Evolutionary conservation across 2,888 invertebrate genomes (phyloP), one percentile per base, ranked within the genome.

Genomic region (Anoncus sp.): DNA sequence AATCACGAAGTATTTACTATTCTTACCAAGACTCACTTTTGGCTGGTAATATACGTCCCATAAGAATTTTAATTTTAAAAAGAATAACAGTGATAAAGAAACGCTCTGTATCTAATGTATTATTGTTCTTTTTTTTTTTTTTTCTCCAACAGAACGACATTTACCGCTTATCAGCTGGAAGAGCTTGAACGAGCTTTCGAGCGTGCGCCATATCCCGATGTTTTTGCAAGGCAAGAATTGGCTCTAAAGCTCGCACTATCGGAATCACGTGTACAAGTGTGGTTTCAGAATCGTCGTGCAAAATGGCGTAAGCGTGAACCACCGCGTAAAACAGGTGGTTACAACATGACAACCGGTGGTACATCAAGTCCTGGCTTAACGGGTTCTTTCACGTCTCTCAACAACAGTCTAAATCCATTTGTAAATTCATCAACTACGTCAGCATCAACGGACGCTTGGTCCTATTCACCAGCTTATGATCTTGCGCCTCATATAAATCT

Each of bases 261-360:
- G 85, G 98, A 98, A 85, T 94, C 94, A 0, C 91, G 94, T 6
- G 94, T 94, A 0, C 94, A 94, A 87, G 97, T 97, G 38, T 97
- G 97, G 97, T 97, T 97, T 91, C 96, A 97, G 92, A 98, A 98
- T 90, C 94, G 98, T 80, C 94, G 98, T 80, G 98, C 98, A 14
- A 98, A 98, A 90, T 98, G 98, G 98, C 94, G 98, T 59, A 98
- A 98, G 90, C 94, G 98, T 43, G 98, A 98, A 89, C 98, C 98
- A 0, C 98, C 98, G 0, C 94, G 98, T 43, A 98, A 98, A 91
- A 97, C 97, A 0, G 96, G 89, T 2, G 88, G 89, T 10, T 92
- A 92, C 82, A 90, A 92, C 87, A 88, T 91, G 2, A 85, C 92
- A 3, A 31, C 31, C 3, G 31, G 31, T 7, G 92, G 92, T 75